These are phyloP conservation scores for Enteromius radiatus DNA, from an alignment of 2,797 vertebrate species.

Conservation along the genomic window DNA sequence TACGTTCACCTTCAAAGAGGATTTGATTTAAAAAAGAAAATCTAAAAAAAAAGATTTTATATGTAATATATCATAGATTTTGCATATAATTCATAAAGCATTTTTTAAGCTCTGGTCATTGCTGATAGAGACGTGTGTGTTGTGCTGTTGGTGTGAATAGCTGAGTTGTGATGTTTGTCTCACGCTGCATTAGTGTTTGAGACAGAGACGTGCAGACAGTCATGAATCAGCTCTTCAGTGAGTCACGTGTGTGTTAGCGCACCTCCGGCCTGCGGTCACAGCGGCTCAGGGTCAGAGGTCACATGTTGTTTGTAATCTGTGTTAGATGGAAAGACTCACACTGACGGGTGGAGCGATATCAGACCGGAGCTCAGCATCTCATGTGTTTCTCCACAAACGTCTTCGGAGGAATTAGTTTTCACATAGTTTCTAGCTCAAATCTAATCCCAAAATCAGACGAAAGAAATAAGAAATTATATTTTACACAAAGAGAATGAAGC, in stretches of 20 bases:
- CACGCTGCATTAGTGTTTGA: background rate
- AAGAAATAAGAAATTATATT: background rate
- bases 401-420: background rate
- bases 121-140: background rate
- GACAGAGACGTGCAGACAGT: background rate
- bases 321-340: background rate
- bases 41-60: too few species aligned
- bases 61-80: too few species aligned
- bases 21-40: too few species aligned
- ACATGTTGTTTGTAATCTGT: slow-evolving; percentile 27
- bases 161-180: slow-evolving; percentile 1
- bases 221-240: background rate
- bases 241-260: slow-evolving; percentile 8
- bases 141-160: background rate
- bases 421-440: background rate
- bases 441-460: background rate
- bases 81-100: too few species aligned
- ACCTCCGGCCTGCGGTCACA: slow-evolving; percentile 17
- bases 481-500: background rate
- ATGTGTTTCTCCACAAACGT: background rate
- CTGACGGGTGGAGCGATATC: background rate
- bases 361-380: background rate
- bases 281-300: slow-evolving; percentile 36
- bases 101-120: too few species aligned
- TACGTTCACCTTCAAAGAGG: background rate